These are phyloP conservation scores for Carterocephalus palaemon DNA, from an alignment of 2,888 invertebrate genomes.

Conservation along the genomic window DNA sequence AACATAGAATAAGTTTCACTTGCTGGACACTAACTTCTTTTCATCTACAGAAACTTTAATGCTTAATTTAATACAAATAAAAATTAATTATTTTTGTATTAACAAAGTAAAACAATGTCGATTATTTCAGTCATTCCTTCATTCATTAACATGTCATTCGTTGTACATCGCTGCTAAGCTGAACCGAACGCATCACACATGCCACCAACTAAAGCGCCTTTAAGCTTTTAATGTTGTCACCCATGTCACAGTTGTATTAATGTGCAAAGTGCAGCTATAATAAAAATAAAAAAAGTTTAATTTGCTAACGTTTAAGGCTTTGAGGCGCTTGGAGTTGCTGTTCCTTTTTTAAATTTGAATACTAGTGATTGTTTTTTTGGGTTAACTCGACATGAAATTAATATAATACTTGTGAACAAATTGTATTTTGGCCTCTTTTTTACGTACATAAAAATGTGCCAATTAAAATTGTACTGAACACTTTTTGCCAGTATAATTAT, in stretches of 20 bases:
- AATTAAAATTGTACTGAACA: too few species aligned
- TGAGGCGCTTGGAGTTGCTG: conserved; percentile 28
- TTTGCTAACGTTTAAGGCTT: conserved; percentile 25
- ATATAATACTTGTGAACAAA: background rate
- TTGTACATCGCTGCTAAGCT: conserved; percentile 58
- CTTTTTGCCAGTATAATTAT: too few species aligned
- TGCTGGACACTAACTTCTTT: too few species aligned
- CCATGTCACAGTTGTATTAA: conserved; percentile 26
- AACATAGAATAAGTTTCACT: too few species aligned
- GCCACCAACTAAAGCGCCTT: conserved; percentile 61
- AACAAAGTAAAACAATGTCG: conserved; percentile 22
- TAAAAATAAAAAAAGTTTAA: too few species aligned
- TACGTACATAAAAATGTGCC: too few species aligned
- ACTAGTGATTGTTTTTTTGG: conserved; percentile 36
- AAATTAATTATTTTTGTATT: background rate
- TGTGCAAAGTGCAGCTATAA: too few species aligned
- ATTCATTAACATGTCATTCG: conserved; percentile 47
- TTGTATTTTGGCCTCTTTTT: background rate
- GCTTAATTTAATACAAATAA: too few species aligned
- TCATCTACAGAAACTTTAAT: too few species aligned
- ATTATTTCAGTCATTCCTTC: conserved; percentile 29
- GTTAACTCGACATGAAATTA: conserved; percentile 13
- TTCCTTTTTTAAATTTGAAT: conserved; percentile 34
- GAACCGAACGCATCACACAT: conserved; percentile 57
- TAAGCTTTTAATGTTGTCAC: conserved; percentile 18